Percentiles rank a stretch among this genome's conserved stretches.
phyloP scores from a whole-genome alignment of 2,888 invertebrate genomes.

The Polydrusus cervinus region DNA sequence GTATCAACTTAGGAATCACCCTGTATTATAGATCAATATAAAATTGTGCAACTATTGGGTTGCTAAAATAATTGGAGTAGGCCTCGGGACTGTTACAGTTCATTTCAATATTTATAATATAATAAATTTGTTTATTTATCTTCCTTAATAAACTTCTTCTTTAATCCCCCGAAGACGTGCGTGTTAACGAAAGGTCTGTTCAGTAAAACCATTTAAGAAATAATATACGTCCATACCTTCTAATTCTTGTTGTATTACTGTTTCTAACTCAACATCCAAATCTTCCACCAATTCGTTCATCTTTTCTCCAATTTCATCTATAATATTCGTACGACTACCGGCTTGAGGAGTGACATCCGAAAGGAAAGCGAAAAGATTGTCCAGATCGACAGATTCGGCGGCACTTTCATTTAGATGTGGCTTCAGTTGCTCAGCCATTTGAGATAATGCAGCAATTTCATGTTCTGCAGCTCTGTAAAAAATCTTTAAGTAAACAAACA shows the following conservation, averaged over 20 bases:
- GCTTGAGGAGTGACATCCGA: constrained; percentile 80
- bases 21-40: no score
- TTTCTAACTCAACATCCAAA: constrained; percentile 84
- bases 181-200: no score
- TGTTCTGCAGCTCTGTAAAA: constrained; percentile 78
- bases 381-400: constrained; percentile 87
- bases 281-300: constrained; percentile 90
- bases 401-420: constrained; percentile 73
- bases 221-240: constrained; percentile 66
- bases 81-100: no score
- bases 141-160: no score
- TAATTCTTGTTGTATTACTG: constrained; percentile 78
- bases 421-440: constrained; percentile 83
- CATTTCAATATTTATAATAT: no score
- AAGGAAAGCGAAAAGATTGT: constrained; percentile 92
- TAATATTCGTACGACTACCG: constrained; percentile 75
- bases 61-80: no score
- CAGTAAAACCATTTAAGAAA: no score
- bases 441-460: constrained; percentile 81
- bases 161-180: no score
- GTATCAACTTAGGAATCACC: no score
- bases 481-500: not conserved
- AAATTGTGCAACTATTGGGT: no score
- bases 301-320: constrained; percentile 88
- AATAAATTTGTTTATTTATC: no score